Base-by-base conservation (phyloP, 2,888 invertebrate genomes). In the Yponomeuta cagnagella region DNA sequence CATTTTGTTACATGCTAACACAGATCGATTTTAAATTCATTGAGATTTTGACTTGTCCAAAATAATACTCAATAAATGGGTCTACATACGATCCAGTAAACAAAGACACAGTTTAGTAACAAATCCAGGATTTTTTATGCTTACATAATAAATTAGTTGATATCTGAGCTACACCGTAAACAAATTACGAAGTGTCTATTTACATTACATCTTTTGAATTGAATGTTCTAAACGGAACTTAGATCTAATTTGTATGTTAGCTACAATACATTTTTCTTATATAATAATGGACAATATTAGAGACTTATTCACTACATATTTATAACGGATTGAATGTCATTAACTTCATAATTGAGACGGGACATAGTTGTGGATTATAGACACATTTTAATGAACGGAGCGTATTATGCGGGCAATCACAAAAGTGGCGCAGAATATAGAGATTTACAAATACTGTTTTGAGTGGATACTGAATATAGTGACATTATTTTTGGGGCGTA, bases 141-240 rank as follows among this genome's bases (percentile, higher is more conserved):
- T 43, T 43, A 82, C 81, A 78, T 76, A 76, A 74, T 79, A 76
- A 79, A 79, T 78, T 77, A 73, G 75, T 79, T 76, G 75, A 78
- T 80, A 77, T 77, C 52, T 58, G 52, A 77, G 73, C 77, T 81
- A 82, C 80, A 76, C 86, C 86, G 85, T 82, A 86, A 86, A 31
- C 85, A 86, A 71, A 71, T 78, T 15, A 31, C 85, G 86, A 71
- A 71, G 78, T 58, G 52, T 58, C 12, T 58, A 58, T 58, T 58
- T 58, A 58, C 15, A 15, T 78, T 78, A 73, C 74, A 76, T 74
- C 72, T 71, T 78, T 52, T 15, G 52, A 58, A 58, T 58, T 58
- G 12, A 15, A 58, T 58, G 52, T 78, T 78, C 48, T 48, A 63
- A 69, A 69, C 69, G 68, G 72, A 78, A 81, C 71, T 71, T 78